Evolutionary conservation across 2,113 vertebrate genomes (phyloP).

Genomic region (Hylia prasina): DNA sequence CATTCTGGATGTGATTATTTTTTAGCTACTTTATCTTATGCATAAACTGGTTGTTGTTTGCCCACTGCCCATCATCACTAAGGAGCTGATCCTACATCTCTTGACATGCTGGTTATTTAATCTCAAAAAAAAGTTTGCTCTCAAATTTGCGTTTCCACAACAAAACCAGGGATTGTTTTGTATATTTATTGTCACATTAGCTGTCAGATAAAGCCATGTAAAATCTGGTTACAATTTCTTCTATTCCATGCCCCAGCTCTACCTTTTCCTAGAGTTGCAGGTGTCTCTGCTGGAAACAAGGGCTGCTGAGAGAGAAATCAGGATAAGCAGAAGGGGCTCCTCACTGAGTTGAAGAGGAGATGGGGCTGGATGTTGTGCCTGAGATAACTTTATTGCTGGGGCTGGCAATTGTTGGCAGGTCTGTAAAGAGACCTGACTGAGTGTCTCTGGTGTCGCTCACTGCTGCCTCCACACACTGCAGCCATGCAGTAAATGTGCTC

Average conservation of each 20-base stretch:
- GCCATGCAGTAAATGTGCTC: background rate
- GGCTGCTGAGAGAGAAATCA: background rate
- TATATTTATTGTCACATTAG: background rate
- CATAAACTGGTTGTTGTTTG: background rate
- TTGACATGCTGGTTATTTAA: background rate
- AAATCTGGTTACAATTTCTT: background rate
- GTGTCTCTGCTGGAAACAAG: background rate
- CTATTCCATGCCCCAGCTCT: background rate
- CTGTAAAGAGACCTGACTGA: background rate
- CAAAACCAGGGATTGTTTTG: background rate
- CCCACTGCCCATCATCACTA: background rate
- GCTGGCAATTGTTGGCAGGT: background rate
- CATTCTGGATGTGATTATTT: background rate
- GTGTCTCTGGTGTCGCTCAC: background rate
- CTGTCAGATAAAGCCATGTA: background rate
- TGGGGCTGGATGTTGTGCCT: background rate
- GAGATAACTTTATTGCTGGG: constrained; percentile 6
- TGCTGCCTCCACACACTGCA: background rate
- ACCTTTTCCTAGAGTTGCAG: background rate
- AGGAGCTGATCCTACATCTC: background rate
- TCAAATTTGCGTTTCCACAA: background rate
- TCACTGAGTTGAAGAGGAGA: background rate
- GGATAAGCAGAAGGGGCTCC: background rate
- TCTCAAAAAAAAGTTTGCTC: background rate
- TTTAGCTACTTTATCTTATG: background rate